Conservation (phyloP, 2,888 invertebrate genomes). For the Pediacus dermestoides region DNA sequence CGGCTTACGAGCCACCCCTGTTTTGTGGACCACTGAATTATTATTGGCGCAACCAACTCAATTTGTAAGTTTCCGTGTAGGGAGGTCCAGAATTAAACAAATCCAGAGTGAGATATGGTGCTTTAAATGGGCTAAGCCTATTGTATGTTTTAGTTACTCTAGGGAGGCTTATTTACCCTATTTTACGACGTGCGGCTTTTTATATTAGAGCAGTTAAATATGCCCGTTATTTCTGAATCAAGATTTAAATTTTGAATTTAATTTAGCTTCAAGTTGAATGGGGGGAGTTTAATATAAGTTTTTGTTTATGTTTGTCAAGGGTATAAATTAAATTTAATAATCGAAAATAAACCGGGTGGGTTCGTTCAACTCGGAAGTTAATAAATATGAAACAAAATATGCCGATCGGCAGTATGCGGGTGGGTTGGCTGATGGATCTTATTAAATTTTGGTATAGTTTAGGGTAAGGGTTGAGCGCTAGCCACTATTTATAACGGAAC, state of each 20-base stretch:
- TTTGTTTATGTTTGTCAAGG: conserved; percentile 31
- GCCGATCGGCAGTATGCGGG: no score
- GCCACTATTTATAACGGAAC: no score
- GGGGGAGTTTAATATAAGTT: conserved; percentile 27
- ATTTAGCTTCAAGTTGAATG: conserved; percentile 27
- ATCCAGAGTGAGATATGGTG: conserved; percentile 38
- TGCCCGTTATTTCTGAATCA: conserved; percentile 25
- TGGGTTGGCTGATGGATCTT: no score
- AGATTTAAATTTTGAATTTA: conserved; percentile 30
- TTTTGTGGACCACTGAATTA: conserved; percentile 26
- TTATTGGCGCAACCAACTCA: conserved; percentile 44
- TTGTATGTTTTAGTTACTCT: conserved; percentile 37
- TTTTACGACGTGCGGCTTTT: conserved; percentile 35
- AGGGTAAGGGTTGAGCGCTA: no score
- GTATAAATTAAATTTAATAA: conserved; percentile 27
- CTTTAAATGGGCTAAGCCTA: conserved; percentile 40
- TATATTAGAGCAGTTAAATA: conserved; percentile 34
- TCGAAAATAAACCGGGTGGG: conserved; percentile 21
- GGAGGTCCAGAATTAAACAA: conserved; percentile 39
- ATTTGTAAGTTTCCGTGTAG: conserved; percentile 39
- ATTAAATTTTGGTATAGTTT: no score
- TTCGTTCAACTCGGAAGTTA: no score
- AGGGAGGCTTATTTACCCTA: conserved; percentile 33
- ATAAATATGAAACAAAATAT: no score
- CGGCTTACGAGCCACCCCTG: conserved; percentile 24